Conservation (phyloP, 2,888 invertebrate genomes). For the Syritta pipiens region DNA sequence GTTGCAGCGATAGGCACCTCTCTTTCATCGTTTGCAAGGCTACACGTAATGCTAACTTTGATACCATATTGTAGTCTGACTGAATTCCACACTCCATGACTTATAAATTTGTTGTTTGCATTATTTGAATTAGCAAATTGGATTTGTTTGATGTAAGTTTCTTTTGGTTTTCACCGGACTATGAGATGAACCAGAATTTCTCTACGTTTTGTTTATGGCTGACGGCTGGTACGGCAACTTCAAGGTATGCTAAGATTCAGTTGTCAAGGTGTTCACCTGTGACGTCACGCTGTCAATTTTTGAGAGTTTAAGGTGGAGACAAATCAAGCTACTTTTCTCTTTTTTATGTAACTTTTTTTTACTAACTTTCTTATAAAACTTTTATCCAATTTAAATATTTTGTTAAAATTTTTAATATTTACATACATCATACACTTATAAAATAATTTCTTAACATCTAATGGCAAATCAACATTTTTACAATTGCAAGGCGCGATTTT, state of each 20-base stretch:
- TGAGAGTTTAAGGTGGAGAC: too few relatives aligned
- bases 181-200: background rate
- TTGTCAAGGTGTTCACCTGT: background rate
- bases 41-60: conserved; percentile 83
- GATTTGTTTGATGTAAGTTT: background rate
- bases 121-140: conserved; percentile 4
- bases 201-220: conserved; percentile 35
- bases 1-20: conserved; percentile 87
- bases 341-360: too few relatives aligned
- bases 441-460: too few relatives aligned
- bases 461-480: too few relatives aligned
- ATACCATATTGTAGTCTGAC: conserved; percentile 57
- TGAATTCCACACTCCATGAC: conserved; percentile 32
- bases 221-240: conserved; percentile 20
- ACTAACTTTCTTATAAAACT: too few relatives aligned
- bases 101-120: conserved; percentile 12
- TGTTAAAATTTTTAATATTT: too few relatives aligned
- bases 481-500: too few relatives aligned
- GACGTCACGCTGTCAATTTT: too few relatives aligned
- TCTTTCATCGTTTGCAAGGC: conserved; percentile 91
- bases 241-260: background rate
- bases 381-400: too few relatives aligned
- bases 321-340: too few relatives aligned
- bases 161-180: background rate
- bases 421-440: too few relatives aligned